Evolutionary conservation across 2,113 vertebrate species (phyloP), one percentile per base, ranked within the genome.

Genomic region (Callithrix jacchus): DNA sequence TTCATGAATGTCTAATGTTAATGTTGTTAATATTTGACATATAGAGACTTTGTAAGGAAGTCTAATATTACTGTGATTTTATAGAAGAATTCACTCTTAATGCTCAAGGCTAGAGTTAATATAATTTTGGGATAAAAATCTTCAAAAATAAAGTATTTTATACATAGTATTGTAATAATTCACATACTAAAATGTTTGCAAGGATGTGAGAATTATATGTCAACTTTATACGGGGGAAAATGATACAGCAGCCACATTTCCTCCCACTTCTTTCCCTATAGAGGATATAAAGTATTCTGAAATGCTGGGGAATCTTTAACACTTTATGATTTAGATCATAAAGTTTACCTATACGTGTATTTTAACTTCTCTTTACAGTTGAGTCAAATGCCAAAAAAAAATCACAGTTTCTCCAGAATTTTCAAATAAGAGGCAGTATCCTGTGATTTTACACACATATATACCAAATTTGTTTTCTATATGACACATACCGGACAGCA

Each of bases 291-390:
- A 93, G 30, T 61, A 58, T 27, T 30, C 25, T 90, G 17, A 97
- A 95, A 21, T 32, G 6, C 25, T 27, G 30, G 30, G 45, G 3
- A 87, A 52, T 86, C 12, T 42, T 82, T 56, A 82, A 14, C 0
- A 25, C 35, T 87, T 92, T 85, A 37, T 73, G 21, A 74, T 18
- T 95, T 52, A 49, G n/a, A 18, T 81, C 17, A 84, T 86, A 91
- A 91, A 45, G 64, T 37, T 89, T 87, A 80, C 45, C 66, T 89
- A 86, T 16, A 74, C 1, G 1, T 27, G 0, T 30, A 74, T 54
- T 95, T 97, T 94, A 87, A 13, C 40, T 83, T 58, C 91, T 64
- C 30, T 66, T 97, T 93, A 81, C 52, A 91, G 49, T 12, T 91
- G 8, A 30, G 27, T 87, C 54, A 86, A 91, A 5, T 27, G 5